Evolutionary conservation across 2,113 vertebrate species (phyloP).

Genomic region (Lamprotornis superbus): DNA sequence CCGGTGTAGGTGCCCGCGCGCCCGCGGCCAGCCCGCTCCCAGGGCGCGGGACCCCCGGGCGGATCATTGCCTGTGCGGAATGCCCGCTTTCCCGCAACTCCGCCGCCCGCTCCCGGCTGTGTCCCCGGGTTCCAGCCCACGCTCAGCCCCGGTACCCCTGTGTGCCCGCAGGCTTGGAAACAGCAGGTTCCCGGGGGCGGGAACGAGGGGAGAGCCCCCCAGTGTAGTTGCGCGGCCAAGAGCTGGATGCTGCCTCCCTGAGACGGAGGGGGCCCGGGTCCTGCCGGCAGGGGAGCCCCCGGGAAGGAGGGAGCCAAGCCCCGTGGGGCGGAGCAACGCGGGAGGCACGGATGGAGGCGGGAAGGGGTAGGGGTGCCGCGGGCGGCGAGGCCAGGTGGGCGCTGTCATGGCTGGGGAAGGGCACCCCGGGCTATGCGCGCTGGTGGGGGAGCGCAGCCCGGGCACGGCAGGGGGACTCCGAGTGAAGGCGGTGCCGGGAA

Average conservation of each 20-base stretch:
- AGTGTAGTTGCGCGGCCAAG: fast-evolving
- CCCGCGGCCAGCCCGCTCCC: not conserved
- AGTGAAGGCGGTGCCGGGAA: not conserved
- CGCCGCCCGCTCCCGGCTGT: not conserved
- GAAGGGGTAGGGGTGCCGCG: not conserved
- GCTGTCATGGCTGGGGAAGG: not conserved
- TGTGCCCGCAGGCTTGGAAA: not conserved
- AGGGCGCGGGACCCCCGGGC: too few species aligned
- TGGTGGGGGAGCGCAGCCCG: too few species aligned
- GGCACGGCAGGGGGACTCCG: not conserved
- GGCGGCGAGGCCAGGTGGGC: not conserved
- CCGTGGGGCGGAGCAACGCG: not conserved
- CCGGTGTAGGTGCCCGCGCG: too few species aligned
- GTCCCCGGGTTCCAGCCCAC: not conserved
- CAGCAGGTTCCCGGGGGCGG: not conserved
- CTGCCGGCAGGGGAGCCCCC: not conserved
- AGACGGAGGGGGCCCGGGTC: not conserved
- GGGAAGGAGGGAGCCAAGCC: fast-evolving
- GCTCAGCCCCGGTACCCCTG: not conserved
- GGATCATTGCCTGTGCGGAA: not conserved
- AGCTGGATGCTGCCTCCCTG: too few species aligned
- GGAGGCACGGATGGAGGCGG: not conserved
- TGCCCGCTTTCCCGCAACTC: too few species aligned
- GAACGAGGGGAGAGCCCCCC: not conserved
- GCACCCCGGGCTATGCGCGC: too few species aligned